A percentile compares a stretch with the other conserved stretches of the same genome.
Conservation (phyloP, 2,113 vertebrate genomes). For the Calyptommatus sinebrachiatus region DNA sequence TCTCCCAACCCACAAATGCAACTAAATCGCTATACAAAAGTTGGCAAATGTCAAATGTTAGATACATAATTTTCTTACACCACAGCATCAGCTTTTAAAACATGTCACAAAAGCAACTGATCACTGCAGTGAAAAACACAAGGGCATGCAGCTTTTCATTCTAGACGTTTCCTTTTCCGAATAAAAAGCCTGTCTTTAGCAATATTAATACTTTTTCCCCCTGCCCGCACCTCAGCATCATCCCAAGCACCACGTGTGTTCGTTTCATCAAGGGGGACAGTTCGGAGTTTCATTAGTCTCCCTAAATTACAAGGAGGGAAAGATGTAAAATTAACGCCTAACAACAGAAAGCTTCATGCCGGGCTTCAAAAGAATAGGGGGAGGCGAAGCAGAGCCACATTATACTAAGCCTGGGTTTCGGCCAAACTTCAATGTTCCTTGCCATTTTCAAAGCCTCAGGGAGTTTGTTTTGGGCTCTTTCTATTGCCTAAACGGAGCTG, state of each 20-base stretch:
- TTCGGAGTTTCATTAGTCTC: slow-evolving; percentile 66
- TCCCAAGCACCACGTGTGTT: slow-evolving; percentile 48
- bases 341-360: slow-evolving; percentile 61
- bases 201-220: slow-evolving; percentile 20
- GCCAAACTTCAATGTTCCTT: slow-evolving; percentile 58
- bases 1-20: too few species aligned
- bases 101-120: slow-evolving; percentile 44
- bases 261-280: slow-evolving; percentile 61
- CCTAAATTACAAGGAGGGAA: slow-evolving; percentile 29
- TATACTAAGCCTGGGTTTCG: slow-evolving; percentile 58
- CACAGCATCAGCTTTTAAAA: slow-evolving; percentile 45
- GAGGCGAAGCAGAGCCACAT: slow-evolving; percentile 58
- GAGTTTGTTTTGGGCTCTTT: slow-evolving; percentile 63
- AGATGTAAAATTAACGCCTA: slow-evolving; percentile 64
- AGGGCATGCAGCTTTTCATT: slow-evolving; percentile 29
- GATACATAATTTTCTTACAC: slow-evolving; percentile 59
- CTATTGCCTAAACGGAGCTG: slow-evolving; percentile 46
- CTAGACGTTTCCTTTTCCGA: background rate
- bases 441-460: slow-evolving; percentile 52
- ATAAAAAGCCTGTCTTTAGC: slow-evolving; percentile 1
- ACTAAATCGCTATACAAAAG: slow-evolving; percentile 60
- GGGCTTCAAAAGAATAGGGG: slow-evolving; percentile 55
- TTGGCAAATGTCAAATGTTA: slow-evolving; percentile 49
- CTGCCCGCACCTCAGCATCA: background rate
- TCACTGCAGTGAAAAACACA: slow-evolving; percentile 33